Evolutionary conservation across 2,113 vertebrate species (phyloP).

Genomic region (Manacus vitellinus): DNA sequence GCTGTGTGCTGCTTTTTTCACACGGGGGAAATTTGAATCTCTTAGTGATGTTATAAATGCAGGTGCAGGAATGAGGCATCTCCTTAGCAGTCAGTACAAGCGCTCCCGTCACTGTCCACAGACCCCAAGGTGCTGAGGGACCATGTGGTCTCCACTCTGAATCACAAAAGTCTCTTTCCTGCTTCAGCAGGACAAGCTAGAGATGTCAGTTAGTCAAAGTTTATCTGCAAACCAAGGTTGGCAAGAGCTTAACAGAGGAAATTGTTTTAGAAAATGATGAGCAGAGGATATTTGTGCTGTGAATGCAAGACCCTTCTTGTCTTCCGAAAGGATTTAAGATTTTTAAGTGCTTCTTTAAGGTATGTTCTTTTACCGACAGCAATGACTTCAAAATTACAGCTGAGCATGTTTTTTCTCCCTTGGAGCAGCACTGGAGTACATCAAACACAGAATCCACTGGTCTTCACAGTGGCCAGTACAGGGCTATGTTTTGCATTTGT

Average conservation of each 20-base stretch:
- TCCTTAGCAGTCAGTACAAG: neutral
- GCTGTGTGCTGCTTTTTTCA: neutral
- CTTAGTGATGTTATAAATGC: neutral
- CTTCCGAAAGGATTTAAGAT: neutral
- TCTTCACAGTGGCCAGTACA: neutral
- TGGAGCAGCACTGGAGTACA: neutral
- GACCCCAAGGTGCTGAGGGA: neutral
- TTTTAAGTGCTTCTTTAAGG: neutral
- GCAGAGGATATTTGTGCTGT: neutral
- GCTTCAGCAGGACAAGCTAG: neutral
- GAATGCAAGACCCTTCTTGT: neutral
- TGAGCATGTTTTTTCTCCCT: neutral
- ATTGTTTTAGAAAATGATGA: neutral
- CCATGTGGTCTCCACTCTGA: neutral
- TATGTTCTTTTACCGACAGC: neutral
- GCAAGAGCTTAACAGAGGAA: neutral
- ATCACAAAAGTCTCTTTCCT: neutral
- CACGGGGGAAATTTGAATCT: accelerated
- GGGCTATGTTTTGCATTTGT: neutral
- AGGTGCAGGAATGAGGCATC: accelerated
- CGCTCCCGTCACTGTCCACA: neutral
- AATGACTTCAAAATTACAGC: neutral
- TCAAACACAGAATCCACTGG: neutral
- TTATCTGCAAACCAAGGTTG: neutral
- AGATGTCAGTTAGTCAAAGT: neutral